These are phyloP conservation scores for Oenanthe melanoleuca DNA, from an alignment of 2,113 vertebrate genomes.

Conservation along the genomic window DNA sequence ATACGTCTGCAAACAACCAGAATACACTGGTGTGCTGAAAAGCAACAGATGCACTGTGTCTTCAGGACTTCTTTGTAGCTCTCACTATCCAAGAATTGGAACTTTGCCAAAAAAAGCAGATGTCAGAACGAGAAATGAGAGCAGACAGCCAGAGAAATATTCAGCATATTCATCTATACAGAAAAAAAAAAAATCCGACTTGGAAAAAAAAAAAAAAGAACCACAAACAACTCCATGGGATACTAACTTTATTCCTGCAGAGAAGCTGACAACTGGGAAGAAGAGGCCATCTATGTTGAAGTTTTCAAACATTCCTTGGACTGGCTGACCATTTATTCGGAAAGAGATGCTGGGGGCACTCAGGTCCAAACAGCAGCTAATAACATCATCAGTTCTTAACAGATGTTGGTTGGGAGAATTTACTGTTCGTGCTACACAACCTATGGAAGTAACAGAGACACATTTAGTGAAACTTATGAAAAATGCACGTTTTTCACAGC, in stretches of 20 bases:
- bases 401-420: conserved; percentile 93
- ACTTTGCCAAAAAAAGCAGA: neutral
- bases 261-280: conserved; percentile 95
- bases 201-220: too few species aligned
- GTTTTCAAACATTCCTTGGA: conserved; percentile 99
- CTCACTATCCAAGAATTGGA: neutral
- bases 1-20: neutral
- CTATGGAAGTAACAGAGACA: conserved; percentile 60
- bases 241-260: conserved; percentile 93
- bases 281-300: conserved; percentile 96
- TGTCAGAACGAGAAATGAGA: neutral
- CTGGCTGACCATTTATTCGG: conserved; percentile 95
- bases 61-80: neutral
- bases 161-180: neutral
- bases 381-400: conserved; percentile 88
- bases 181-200: neutral
- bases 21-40: neutral
- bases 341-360: conserved; percentile 95
- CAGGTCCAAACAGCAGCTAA: conserved; percentile 96
- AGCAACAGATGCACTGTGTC: neutral
- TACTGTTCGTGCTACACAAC: conserved; percentile 88
- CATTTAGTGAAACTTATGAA: neutral
- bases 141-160: neutral
- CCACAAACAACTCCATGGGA: neutral
- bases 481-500: neutral